Conservation (phyloP, 2,888 invertebrate genomes). For the Euspilapteryx auroguttella region DNA sequence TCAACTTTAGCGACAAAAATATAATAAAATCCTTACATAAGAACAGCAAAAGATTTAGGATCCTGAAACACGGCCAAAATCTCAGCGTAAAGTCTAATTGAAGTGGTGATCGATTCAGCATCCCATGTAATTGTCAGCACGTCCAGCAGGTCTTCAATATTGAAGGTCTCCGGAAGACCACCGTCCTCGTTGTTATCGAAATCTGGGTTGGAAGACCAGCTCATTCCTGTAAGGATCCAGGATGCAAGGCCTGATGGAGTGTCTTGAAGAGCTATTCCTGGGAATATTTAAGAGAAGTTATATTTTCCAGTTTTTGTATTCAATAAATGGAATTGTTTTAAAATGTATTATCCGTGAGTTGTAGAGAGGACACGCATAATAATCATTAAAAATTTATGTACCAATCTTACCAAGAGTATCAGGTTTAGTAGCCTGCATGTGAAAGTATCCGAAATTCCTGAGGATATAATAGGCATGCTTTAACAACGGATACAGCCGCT, state of each 20-base stretch:
- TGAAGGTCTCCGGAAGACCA: slow-evolving; percentile 55
- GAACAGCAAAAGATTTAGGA: slow-evolving; percentile 3
- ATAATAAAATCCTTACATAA: slow-evolving; percentile 1
- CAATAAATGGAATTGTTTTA: background rate
- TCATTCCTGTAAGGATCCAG: slow-evolving; percentile 2
- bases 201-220: too few species aligned
- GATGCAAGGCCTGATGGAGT: background rate
- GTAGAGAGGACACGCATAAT: background rate
- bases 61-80: slow-evolving; percentile 13
- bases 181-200: too few species aligned
- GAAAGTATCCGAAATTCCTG: slow-evolving; percentile 52
- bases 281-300: background rate
- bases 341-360: background rate
- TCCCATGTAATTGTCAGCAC: slow-evolving; percentile 78
- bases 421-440: slow-evolving; percentile 72
- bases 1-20: too few species aligned
- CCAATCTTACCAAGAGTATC: slow-evolving; percentile 67
- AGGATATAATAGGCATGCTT: slow-evolving; percentile 8
- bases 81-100: slow-evolving; percentile 69
- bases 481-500: slow-evolving; percentile 32
- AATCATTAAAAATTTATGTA: background rate
- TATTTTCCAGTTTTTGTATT: background rate
- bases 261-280: background rate
- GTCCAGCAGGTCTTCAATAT: slow-evolving; percentile 67
- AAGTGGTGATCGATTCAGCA: slow-evolving; percentile 66